A percentile compares a stretch with the other conserved stretches of the same genome.
These are phyloP conservation scores for Virgularia gustaviana DNA, from an alignment of 92 coral and sea anemone species.

Conservation along the genomic window DNA sequence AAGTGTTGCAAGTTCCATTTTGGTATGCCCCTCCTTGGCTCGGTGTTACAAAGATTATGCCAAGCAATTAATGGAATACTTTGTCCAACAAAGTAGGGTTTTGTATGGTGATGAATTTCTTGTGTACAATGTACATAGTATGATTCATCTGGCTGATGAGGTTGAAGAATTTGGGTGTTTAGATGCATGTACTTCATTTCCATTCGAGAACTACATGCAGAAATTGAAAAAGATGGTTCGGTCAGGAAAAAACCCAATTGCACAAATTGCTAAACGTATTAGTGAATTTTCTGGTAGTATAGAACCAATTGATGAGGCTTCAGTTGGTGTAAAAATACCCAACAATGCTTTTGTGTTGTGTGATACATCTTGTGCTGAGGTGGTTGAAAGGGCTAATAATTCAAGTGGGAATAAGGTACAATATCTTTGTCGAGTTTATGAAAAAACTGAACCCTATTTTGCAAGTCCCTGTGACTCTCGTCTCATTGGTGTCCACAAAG, in stretches of 20 bases:
- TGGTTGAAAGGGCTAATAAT: conserved; percentile 14
- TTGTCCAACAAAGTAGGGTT: conserved; percentile 36
- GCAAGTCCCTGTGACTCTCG: conserved; percentile 17
- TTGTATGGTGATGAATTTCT: conserved; percentile 42
- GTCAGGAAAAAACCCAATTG: no score
- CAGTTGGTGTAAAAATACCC: conserved; percentile 1
- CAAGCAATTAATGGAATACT: no score
- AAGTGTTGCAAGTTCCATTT: no score
- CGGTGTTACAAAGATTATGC: conserved; percentile 12
- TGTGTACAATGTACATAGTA: no score
- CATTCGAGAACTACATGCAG: conserved; percentile 26
- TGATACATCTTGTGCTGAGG: conserved; percentile 16
- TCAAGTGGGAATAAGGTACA: background rate
- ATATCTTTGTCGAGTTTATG: conserved; percentile 15
- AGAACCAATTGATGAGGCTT: background rate
- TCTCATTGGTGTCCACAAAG: background rate
- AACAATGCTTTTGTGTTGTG: conserved; percentile 23
- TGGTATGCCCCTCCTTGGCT: conserved; percentile 23
- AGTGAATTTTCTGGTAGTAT: conserved; percentile 10
- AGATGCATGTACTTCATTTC: conserved; percentile 26
- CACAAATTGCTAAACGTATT: conserved; percentile 20
- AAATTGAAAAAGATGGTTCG: conserved; percentile 19
- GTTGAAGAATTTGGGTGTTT: conserved; percentile 10
- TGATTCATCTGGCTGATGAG: conserved; percentile 41
- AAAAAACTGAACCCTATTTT: conserved; percentile 13